phyloP scores from a whole-genome alignment of 2,113 vertebrate species.

The Riparia riparia region DNA sequence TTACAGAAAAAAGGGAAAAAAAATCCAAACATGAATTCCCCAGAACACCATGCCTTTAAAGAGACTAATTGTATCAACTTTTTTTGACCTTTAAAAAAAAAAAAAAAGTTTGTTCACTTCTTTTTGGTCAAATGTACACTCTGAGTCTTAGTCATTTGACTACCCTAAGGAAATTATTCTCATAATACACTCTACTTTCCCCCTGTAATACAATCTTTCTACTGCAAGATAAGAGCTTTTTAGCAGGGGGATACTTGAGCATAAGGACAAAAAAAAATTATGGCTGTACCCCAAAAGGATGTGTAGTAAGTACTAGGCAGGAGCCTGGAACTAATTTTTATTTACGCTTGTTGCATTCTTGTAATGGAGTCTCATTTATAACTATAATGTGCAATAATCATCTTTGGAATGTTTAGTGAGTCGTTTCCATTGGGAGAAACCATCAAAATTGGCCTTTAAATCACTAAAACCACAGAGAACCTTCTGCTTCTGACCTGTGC shows the following conservation, averaged over 20 bases:
- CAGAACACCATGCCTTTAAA: neutral
- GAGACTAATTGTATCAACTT: neutral
- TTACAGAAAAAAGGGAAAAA: neutral
- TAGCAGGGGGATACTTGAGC: neutral
- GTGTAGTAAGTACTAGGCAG: neutral
- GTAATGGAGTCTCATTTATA: neutral
- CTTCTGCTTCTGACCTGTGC: neutral
- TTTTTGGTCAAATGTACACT: neutral
- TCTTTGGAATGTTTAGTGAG: neutral
- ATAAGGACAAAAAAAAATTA: neutral
- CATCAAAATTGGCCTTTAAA: neutral
- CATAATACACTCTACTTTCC: neutral
- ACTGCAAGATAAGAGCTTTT: neutral
- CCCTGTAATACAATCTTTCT: neutral
- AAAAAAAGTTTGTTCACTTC: neutral
- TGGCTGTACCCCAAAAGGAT: neutral
- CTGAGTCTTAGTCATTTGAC: neutral
- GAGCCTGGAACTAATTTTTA: neutral
- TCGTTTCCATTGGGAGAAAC: fast-evolving
- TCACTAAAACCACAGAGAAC: neutral
- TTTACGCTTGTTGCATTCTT: neutral
- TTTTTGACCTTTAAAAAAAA: neutral
- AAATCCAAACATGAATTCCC: neutral
- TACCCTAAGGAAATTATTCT: neutral
- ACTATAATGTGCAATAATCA: neutral